Base-by-base conservation (phyloP, 2,888 invertebrate species). In the Dryobota labecula region DNA sequence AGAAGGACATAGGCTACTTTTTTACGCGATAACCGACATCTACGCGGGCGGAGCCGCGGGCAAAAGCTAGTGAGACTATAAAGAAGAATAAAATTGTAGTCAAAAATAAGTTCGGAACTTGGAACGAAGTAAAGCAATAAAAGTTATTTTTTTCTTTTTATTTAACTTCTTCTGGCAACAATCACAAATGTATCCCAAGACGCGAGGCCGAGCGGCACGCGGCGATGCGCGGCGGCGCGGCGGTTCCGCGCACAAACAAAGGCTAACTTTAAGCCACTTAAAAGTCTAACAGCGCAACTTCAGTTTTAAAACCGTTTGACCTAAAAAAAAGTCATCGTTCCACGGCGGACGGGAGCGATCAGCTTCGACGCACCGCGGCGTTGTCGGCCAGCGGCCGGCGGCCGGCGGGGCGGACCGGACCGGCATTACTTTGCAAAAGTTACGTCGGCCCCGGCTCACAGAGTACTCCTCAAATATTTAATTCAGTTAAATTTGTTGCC, bases 261-360 rank as follows among this genome's bases (percentile, higher is more conserved):
- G 81, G 83, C 78, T 85, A 89, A 90, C 87, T 90, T 91, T 83
- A 88, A 89, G 87, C 89, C 89, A 90, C 90, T 92, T 91, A 90
- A 88, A 91, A 90, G 86, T 92, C 84, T 86, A 86, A 87, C 85
- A 74, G 85, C 84, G 82, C 83, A 87, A 91, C 88, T 89, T 87
- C 84, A 88, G 85, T 90, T 91, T 88, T 87, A 84, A 86, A 90
- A 88, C 78, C 87, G 88, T 91, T 92, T 90, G 90, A 87, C 88
- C 90, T 86, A 87, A 87, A 91, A 90, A 67, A 84, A 73, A 63
- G 66, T 53, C 18, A 24, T 30, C 36, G 54, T 38, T 45, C 30
- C 24, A 47, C n/a, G 58, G 67, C 63, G 68, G 58, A 53, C n/a
- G 57, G 30, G 24, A 13, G 49, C 61, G 43, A 61, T 36, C 77